Evolutionary conservation across 1,140 invertebrate genomes (phyloP), one percentile per base, ranked within the genome.

Genomic region (Stenopsyche tienmushanensis): DNA sequence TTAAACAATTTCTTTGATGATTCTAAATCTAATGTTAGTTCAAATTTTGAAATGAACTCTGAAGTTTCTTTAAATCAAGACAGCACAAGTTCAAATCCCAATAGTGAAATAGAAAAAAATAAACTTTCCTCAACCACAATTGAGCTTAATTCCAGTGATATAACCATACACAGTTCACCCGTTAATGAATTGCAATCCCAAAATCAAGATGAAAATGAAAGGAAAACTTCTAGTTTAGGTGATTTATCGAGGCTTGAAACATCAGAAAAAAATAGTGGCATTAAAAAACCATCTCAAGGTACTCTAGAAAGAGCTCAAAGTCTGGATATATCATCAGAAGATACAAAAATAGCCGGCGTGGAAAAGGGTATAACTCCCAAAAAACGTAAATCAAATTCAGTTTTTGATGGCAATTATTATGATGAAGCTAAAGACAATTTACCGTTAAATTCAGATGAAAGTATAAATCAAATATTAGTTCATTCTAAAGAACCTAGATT

Each of bases 251-350:
- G 86, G 73, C 85, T 91, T 65, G 87, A 90, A 67, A 78, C 83
- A 2, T 79, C 77, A 64, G 69, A 77, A 13, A 87, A 84, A 71
- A 80, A 81, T 1, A 68, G 77, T 1, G 39, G 34, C 44, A 52
- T 15, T 10, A 75, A 59, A 39, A 71, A 69, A 23, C 76, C 75
- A 20, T 73, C 77, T 25, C 79, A 76, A 18, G 79, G 82, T 26
- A 88, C 85, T 20, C 75, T 93, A 18, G 90, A 93, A 77, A 82
- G 91, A 65, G 90, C 91, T 0, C 89, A 92, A 72, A 93, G 90
- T 69, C 75, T 93, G 9, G 91, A 93, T 65, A 87, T 93, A 73
- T 87, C 87, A 13, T 88, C 89, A 41, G 80, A 82, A 62, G 80
- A 80, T 66, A 72, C 70, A 9, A 78, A 80, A 68, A 77, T 76